These are phyloP conservation scores for Drosophila nigrodunni DNA, from an alignment of 1,140 invertebrate species.

Conservation along the genomic window DNA sequence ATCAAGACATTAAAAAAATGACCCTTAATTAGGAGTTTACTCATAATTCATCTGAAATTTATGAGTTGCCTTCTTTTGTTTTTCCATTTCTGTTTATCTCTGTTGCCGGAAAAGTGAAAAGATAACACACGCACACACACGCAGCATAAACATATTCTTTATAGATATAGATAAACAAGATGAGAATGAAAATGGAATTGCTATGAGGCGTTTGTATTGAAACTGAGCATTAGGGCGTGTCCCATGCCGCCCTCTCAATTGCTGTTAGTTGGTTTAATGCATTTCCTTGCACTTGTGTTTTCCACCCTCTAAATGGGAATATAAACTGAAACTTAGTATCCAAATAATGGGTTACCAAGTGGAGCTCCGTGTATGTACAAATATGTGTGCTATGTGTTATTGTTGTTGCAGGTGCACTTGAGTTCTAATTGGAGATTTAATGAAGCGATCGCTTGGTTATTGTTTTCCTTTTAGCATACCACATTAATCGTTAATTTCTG, in stretches of 20 bases:
- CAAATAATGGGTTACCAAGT: slow-evolving; percentile 55
- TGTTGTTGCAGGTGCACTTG: slow-evolving; percentile 40
- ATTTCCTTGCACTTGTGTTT: slow-evolving; percentile 60
- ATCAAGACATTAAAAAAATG: too few species aligned
- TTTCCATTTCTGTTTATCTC: slow-evolving; percentile 65
- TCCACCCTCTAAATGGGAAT: slow-evolving; percentile 61
- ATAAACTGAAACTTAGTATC: slow-evolving; percentile 47
- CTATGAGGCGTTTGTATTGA: slow-evolving; percentile 19
- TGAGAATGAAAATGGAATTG: slow-evolving; percentile 45
- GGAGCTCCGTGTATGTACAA: neutral
- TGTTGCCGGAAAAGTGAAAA: slow-evolving; percentile 68
- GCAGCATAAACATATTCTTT: neutral
- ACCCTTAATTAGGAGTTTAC: neutral
- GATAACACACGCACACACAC: slow-evolving; percentile 52
- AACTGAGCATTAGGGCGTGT: slow-evolving; percentile 67
- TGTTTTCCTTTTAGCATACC: slow-evolving; percentile 20
- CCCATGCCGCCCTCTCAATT: slow-evolving; percentile 43
- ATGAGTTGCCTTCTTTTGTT: slow-evolving; percentile 4
- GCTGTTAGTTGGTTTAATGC: slow-evolving; percentile 54
- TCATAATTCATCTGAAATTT: slow-evolving; percentile 20
- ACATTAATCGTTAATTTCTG: slow-evolving; percentile 27
- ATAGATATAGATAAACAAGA: slow-evolving; percentile 34
- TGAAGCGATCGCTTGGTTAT: slow-evolving; percentile 14
- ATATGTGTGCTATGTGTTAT: neutral
- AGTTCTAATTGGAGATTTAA: slow-evolving; percentile 54